These are phyloP conservation scores for Schizaphis graminum DNA, from an alignment of 2,888 invertebrate species.

Conservation along the genomic window DNA sequence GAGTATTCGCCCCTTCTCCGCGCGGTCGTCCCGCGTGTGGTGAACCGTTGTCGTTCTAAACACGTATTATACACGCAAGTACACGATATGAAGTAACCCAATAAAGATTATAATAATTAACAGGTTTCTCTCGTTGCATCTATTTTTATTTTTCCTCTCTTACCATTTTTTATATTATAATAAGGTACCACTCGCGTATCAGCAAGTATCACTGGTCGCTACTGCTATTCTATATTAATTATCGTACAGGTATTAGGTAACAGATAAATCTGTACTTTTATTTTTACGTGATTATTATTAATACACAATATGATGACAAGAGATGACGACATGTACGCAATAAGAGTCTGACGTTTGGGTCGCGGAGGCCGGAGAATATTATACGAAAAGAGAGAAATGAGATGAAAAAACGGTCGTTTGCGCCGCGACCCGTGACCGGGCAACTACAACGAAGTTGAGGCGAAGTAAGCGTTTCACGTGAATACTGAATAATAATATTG, in stretches of 20 bases:
- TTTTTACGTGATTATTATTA: background rate
- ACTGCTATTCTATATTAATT: background rate
- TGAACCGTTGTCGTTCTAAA: constrained; percentile 4
- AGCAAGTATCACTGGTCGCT: background rate
- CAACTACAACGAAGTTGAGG: background rate
- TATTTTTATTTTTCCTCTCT: constrained; percentile 12
- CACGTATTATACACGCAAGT: background rate
- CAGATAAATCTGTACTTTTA: background rate
- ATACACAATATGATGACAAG: background rate
- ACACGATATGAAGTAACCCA: constrained; percentile 28
- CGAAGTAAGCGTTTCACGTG: background rate
- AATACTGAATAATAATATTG: background rate
- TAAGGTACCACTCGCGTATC: background rate
- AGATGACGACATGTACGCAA: background rate
- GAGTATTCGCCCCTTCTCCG: background rate
- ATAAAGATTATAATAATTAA: constrained; percentile 12
- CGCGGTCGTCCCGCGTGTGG: background rate
- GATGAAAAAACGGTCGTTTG: background rate
- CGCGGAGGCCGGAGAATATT: background rate
- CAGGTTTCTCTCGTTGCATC: constrained; percentile 42
- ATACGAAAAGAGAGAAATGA: background rate
- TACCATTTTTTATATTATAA: background rate
- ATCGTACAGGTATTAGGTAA: background rate
- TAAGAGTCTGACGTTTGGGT: background rate
- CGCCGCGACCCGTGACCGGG: background rate